phyloP scores from a whole-genome alignment of 2,797 vertebrate genomes.

The Labeo calbasu region DNA sequence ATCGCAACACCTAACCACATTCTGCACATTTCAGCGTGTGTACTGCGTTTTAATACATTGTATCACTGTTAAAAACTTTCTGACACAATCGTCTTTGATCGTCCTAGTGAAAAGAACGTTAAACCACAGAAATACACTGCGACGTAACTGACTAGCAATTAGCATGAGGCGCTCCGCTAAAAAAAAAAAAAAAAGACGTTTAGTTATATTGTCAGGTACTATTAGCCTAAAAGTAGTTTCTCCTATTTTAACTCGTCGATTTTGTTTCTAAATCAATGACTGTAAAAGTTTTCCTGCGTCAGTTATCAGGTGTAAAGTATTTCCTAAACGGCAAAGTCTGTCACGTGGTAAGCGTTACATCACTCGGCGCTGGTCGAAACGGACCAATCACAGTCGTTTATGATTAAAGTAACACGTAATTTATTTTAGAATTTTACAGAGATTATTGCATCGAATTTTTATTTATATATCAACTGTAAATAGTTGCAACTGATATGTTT shows the following conservation, averaged over 20 bases:
- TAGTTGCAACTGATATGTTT: not conserved
- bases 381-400: not conserved
- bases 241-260: not conserved
- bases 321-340: not conserved
- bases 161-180: not conserved
- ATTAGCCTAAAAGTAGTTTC: too few relatives aligned
- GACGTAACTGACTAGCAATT: not conserved
- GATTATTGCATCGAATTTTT: not conserved
- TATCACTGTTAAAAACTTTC: not conserved
- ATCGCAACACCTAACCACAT: rapidly evolving
- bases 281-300: not conserved
- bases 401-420: not conserved
- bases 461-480: not conserved
- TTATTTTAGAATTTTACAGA: not conserved
- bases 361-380: not conserved
- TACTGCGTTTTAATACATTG: not conserved
- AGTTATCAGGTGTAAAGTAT: not conserved
- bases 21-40: not conserved
- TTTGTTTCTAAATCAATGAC: not conserved
- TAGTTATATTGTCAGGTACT: too few relatives aligned
- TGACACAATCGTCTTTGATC: not conserved
- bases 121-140: not conserved
- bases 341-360: not conserved
- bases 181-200: not conserved
- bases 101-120: not conserved